Conservation (phyloP, 2,797 vertebrate genomes). For the Manis pentadactyla region DNA sequence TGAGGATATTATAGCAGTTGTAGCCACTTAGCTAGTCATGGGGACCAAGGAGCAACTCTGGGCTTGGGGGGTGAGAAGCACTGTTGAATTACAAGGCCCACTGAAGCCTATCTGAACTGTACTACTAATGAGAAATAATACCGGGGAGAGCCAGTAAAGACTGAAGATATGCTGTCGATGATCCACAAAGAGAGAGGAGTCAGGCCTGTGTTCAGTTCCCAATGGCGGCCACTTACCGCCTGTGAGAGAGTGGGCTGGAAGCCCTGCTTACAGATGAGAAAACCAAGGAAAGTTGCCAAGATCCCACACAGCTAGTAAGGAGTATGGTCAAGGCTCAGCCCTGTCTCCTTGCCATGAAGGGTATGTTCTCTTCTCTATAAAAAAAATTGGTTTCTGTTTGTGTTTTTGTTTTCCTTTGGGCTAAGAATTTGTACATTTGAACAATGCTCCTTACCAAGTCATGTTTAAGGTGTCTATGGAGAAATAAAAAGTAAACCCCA, state of each 20-base stretch:
- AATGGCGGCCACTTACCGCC: neutral
- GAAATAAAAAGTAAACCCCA: neutral
- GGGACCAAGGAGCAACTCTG: neutral
- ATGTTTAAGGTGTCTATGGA: neutral
- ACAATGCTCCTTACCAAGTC: neutral
- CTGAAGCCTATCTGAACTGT: neutral
- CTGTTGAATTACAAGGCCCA: neutral
- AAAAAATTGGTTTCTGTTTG: neutral
- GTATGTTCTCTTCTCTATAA: neutral
- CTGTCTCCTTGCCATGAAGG: neutral
- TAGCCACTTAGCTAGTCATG: neutral
- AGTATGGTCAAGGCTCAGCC: neutral
- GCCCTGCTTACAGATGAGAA: neutral
- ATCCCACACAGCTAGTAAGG: neutral
- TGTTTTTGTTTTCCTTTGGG: neutral
- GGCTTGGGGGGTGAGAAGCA: accelerated
- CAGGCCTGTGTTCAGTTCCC: neutral
- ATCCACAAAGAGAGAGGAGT: neutral
- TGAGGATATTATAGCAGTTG: neutral
- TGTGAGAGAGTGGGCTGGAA: neutral
- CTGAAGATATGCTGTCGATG: neutral
- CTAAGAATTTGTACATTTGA: neutral
- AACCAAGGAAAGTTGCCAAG: neutral
- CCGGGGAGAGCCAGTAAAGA: neutral
- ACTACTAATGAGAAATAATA: neutral